Base-by-base conservation (phyloP, 2,113 vertebrate species). In the Poeciliopsis turrubarensis region DNA sequence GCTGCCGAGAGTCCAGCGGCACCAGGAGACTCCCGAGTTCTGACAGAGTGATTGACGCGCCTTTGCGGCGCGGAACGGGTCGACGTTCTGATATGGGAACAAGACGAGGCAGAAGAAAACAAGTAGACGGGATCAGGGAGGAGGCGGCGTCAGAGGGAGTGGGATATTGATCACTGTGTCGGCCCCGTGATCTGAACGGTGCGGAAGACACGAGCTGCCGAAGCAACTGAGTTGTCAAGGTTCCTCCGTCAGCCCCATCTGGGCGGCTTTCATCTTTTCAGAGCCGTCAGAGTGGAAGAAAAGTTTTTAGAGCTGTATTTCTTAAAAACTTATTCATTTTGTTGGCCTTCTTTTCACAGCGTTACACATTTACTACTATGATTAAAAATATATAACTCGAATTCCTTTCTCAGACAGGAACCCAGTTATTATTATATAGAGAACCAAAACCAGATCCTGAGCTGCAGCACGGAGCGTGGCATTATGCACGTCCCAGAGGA, bases 31-130 rank as follows among this genome's bases (percentile, higher is more conserved):
- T n/a, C 0, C 0, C 5, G 67, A 80, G 29, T 65, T 69, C 44
- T 29, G 32, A 51, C 60, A 61, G 37, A 85, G 27, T 65, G 77
- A 87, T 72, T n/a, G 75, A 72, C 76, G 66, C 60, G 73, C 65
- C 67, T 73, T n/a, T 1, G 11, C 3, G 41, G 12, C 25, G 76
- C 60, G 39, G 7, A 64, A 73, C 62, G 61, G 71, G 64, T 67
- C n/a, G 73, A 65, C 37, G 63, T 30, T 57, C 54, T 30, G 54
- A 77, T 68, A 78, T 39, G 68, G 60, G 57, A 62, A 60, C 62
- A 73, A 27, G 26, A 54, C 39, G 67, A 2, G 14, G 3, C 44
- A 72, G 70, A 31, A 76, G 51, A 26, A 37, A 65, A 77, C 64
- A 44, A 31, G 25, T 5, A 25, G 37, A 71, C 67, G 60, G 44